Conservation (phyloP, 2,797 vertebrate genomes). For the Poecilia gillii region DNA sequence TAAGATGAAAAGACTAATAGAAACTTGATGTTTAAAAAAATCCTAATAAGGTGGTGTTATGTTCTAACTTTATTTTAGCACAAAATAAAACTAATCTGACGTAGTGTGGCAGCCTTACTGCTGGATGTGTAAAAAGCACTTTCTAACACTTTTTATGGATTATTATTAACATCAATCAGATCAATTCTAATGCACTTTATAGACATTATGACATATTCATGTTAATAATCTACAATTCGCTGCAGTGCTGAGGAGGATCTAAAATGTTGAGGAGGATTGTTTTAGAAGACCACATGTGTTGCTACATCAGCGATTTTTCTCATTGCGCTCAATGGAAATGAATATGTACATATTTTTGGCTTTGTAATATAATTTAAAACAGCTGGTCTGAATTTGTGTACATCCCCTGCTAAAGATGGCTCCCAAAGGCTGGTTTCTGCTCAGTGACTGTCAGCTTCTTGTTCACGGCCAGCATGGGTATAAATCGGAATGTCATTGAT, state of each 20-base stretch:
- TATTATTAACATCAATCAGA: not conserved
- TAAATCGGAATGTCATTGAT: not conserved
- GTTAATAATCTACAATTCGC: not conserved
- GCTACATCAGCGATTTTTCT: not conserved
- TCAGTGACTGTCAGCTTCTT: not conserved
- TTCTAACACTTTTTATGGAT: not conserved
- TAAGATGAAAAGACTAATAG: not conserved
- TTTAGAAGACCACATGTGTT: not conserved
- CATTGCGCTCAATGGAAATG: not conserved
- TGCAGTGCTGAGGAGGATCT: not conserved
- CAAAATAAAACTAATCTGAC: not conserved
- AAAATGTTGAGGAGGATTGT: not conserved
- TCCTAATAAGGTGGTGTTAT: not conserved
- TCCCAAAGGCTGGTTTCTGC: not conserved
- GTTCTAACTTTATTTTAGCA: not conserved
- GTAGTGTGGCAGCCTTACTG: not conserved
- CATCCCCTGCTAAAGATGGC: not conserved
- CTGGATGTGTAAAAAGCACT: not conserved
- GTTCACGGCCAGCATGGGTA: not conserved
- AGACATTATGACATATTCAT: not conserved
- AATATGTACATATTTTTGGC: not conserved
- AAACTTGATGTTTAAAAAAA: not conserved
- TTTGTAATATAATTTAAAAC: not conserved
- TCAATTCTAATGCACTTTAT: not conserved
- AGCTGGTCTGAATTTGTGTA: not conserved